A percentile compares a stretch with the other conserved stretches of the same genome.
These are phyloP conservation scores for Subacronicta megacephala DNA, from an alignment of 2,888 invertebrate genomes.

Conservation along the genomic window DNA sequence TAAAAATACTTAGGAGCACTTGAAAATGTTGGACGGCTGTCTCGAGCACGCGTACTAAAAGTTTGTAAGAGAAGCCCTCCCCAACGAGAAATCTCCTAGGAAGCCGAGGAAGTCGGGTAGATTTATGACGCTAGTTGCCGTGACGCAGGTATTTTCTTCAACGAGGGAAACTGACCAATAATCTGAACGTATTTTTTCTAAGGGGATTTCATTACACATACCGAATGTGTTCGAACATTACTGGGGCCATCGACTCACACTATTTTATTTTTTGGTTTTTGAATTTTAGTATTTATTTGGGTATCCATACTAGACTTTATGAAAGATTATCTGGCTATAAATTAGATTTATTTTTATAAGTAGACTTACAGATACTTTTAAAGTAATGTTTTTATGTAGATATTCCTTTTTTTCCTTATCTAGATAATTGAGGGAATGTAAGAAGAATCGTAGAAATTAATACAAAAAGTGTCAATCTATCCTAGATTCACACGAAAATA, in stretches of 20 bases:
- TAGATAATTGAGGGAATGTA: too few relatives aligned
- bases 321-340: too few relatives aligned
- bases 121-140: slow-evolving; percentile 84
- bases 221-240: slow-evolving; percentile 18
- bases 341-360: too few relatives aligned
- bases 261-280: too few relatives aligned
- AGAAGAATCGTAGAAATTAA: background rate
- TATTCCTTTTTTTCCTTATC: too few relatives aligned
- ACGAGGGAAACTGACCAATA: slow-evolving; percentile 75
- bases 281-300: too few relatives aligned
- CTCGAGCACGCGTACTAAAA: slow-evolving; percentile 78
- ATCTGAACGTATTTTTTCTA: slow-evolving; percentile 61
- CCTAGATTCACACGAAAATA: slow-evolving; percentile 8
- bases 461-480: too few relatives aligned
- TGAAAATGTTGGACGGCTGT: slow-evolving; percentile 73
- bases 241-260: too few relatives aligned
- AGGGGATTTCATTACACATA: slow-evolving; percentile 31
- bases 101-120: slow-evolving; percentile 69
- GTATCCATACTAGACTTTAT: too few relatives aligned
- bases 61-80: slow-evolving; percentile 73
- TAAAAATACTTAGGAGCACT: slow-evolving; percentile 72
- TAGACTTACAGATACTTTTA: too few relatives aligned
- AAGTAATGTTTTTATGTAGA: too few relatives aligned
- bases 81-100: slow-evolving; percentile 81
- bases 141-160: slow-evolving; percentile 81